Percentiles rank a stretch among this genome's conserved stretches.
Evolutionary conservation across 1,140 invertebrate genomes (phyloP).

Genomic region (Maconellicoccus hirsutus): DNA sequence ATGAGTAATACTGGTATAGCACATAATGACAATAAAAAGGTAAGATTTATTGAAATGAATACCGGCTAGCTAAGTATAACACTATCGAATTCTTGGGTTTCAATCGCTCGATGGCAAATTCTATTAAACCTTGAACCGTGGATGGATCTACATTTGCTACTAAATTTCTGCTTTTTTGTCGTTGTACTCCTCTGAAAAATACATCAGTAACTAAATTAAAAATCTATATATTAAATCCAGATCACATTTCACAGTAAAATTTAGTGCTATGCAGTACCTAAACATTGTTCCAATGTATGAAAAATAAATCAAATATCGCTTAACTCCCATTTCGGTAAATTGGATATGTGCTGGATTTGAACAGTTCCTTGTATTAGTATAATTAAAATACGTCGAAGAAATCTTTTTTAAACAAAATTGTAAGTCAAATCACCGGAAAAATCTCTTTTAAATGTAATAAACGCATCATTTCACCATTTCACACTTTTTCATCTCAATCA

Average conservation of each 20-base stretch:
- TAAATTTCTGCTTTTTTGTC: constrained; percentile 26
- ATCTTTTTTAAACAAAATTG: no score
- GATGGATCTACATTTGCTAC: constrained; percentile 23
- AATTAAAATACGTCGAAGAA: no score
- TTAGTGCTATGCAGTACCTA: constrained; percentile 15
- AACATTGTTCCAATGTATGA: constrained; percentile 28
- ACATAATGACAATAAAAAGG: neutral
- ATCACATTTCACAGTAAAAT: no score
- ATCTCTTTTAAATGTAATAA: no score
- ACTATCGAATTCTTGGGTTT: constrained; percentile 25
- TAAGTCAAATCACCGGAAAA: no score
- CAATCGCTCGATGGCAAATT: constrained; percentile 25
- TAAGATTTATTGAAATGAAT: neutral
- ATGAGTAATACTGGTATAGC: no score
- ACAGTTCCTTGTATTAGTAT: no score
- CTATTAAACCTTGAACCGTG: constrained; percentile 28
- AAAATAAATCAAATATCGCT: constrained; percentile 27
- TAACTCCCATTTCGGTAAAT: constrained; percentile 23
- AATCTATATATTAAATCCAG: no score
- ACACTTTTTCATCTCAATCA: no score
- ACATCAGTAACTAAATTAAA: neutral
- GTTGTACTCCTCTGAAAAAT: constrained; percentile 26
- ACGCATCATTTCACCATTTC: no score
- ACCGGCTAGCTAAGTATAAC: constrained; percentile 25
- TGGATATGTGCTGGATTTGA: no score